A percentile compares a stretch with the other conserved stretches of the same genome.
Conservation (phyloP, 2,797 vertebrate species). For the Tapirus indicus region DNA sequence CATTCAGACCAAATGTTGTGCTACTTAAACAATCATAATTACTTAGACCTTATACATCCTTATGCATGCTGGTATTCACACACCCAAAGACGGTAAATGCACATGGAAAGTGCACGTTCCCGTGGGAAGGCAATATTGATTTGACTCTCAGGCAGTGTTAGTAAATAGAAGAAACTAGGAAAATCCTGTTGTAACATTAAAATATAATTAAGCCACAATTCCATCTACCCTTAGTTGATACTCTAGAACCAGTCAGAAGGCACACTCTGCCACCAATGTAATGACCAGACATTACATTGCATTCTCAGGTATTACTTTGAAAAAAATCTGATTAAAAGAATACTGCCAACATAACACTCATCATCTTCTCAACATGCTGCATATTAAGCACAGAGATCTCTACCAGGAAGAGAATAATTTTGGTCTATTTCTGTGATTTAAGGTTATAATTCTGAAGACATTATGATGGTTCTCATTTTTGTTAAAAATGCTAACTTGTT, state of each 20-base stretch:
- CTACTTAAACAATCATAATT: too few relatives aligned
- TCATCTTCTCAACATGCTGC: background rate
- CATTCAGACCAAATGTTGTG: rapidly evolving
- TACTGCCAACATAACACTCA: background rate
- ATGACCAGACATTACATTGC: background rate
- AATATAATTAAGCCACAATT: background rate
- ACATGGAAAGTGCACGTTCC: background rate
- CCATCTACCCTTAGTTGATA: conserved; percentile 55
- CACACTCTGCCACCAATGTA: background rate
- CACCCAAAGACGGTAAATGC: too few relatives aligned
- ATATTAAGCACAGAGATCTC: background rate
- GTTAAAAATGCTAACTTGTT: conserved; percentile 79
- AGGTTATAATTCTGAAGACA: conserved; percentile 56
- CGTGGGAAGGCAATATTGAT: background rate
- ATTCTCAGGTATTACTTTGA: background rate
- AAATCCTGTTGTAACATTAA: background rate
- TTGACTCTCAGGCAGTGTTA: background rate
- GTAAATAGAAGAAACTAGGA: background rate
- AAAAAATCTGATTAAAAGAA: conserved; percentile 57
- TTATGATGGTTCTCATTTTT: conserved; percentile 77
- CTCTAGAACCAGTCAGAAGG: background rate
- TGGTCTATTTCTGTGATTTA: conserved; percentile 68
- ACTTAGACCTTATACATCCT: background rate
- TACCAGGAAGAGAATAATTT: background rate
- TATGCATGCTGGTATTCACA: rapidly evolving